Base-by-base conservation (phyloP, 2,797 vertebrate genomes). In the Gambelia wislizenii region DNA sequence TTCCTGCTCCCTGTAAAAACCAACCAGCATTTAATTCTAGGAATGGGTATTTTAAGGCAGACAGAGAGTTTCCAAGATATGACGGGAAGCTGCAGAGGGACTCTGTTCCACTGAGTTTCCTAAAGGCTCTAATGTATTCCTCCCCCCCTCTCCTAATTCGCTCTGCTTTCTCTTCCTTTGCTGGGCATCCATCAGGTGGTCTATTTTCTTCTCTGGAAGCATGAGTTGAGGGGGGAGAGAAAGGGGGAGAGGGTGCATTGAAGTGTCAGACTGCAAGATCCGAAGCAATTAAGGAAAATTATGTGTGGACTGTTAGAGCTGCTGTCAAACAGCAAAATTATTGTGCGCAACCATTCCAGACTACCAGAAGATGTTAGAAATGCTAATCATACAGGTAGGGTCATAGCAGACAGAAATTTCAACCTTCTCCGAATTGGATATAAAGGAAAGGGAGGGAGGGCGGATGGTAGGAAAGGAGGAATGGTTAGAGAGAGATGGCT, bases 251-350 rank as follows among this genome's bases (percentile, higher is more conserved):
- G 86, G 86, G 89, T 91, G 74, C 78, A 36, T 72, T 90, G 94
- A 93, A 93, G 94, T 94, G 95, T 93, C 89, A 87, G 95, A 91
- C 92, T 87, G 93, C 0, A 90, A 89, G 93, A 82, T 94, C 93
- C 64, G n/a, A 93, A 91, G 93, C 94, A 92, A 93, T 94, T 93
- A 93, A 75, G 84, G 92, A 74, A 92, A 91, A 85, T n/a, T 87
- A 89, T 70, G 88, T 84, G 88, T 39, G 80, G 87, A 87, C 47
- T 36, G 7, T 91, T 87, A 1, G 83, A 88, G 94, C 92, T 49
- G 36, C 92, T 93, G 94, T 91, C 92, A 92, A 90, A 88, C 87
- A 70, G 91, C 70, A 90, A 75, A 49, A 69, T 80, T 64, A 78
- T 86, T 9, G 84, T 82, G 64, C 85, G 49, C 84, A 64, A 33